A percentile compares a stretch with the other conserved stretches of the same genome.
phyloP scores from a whole-genome alignment of 2,797 vertebrate species.

The Agapornis canus region DNA sequence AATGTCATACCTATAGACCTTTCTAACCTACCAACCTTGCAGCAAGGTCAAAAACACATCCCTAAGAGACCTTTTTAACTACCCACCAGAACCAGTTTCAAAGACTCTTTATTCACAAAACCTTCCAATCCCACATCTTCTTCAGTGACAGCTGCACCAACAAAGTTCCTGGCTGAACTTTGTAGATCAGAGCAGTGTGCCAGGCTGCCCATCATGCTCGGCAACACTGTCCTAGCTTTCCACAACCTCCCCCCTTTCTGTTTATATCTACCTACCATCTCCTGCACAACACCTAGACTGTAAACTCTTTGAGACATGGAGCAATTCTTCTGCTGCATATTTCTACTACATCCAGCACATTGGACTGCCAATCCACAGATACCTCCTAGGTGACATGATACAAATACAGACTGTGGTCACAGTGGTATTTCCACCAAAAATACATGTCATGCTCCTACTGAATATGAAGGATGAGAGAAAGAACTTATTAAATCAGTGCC shows the following conservation, averaged over 20 bases:
- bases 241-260: not conserved
- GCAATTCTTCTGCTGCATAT: not conserved
- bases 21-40: not conserved
- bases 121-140: not conserved
- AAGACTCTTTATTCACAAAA: not conserved
- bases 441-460: not conserved
- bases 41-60: not conserved
- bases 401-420: conserved; percentile 55
- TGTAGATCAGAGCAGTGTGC: not conserved
- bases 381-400: conserved; percentile 47
- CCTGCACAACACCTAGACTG: not conserved
- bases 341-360: not conserved
- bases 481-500: not conserved
- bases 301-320: not conserved
- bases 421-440: conserved; percentile 36
- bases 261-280: not conserved
- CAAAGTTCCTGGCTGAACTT: not conserved
- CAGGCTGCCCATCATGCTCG: not conserved
- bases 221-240: not conserved
- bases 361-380: conserved; percentile 30
- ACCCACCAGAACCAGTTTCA: not conserved
- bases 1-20: not conserved
- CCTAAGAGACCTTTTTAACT: not conserved
- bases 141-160: not conserved
- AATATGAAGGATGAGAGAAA: conserved; percentile 4